phyloP scores from a whole-genome alignment of 2,797 vertebrate genomes.

The Synaphobranchus kaupii region DNA sequence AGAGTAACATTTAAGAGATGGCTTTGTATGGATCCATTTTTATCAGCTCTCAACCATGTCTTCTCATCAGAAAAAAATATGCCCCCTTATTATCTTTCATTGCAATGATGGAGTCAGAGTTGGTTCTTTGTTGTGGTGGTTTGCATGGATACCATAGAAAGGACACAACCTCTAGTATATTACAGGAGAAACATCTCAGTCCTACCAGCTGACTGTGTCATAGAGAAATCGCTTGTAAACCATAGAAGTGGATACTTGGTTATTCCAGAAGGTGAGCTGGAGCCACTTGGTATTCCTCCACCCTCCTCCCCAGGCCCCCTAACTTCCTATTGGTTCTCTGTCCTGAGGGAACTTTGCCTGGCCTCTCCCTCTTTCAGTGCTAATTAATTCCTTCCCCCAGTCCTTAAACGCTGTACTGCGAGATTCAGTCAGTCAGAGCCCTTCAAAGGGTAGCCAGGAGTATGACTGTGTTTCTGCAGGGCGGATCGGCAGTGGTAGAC shows the following conservation, averaged over 20 bases:
- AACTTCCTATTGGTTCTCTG: constrained; percentile 24
- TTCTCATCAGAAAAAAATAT: background rate
- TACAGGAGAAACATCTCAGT: background rate
- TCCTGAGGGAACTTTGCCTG: constrained; percentile 4
- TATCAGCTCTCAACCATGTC: background rate
- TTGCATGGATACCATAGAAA: background rate
- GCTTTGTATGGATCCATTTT: background rate
- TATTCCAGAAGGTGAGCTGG: constrained; percentile 38
- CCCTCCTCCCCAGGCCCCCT: constrained; percentile 34
- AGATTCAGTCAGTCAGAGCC: constrained; percentile 45
- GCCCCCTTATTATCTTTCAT: constrained; percentile 2
- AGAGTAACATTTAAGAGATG: background rate
- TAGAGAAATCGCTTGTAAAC: background rate
- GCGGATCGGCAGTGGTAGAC: background rate
- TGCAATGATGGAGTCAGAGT: background rate
- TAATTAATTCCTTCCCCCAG: constrained; percentile 23
- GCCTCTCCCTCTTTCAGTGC: background rate
- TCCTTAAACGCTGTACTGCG: constrained; percentile 28
- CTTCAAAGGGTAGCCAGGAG: constrained; percentile 37
- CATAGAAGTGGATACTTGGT: background rate
- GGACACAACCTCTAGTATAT: background rate
- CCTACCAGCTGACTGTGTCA: background rate
- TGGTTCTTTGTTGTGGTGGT: background rate
- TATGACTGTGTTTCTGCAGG: background rate
- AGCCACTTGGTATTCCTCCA: constrained; percentile 47